Conservation (phyloP, 2,113 vertebrate genomes). For the Mormyrus lacerda region DNA sequence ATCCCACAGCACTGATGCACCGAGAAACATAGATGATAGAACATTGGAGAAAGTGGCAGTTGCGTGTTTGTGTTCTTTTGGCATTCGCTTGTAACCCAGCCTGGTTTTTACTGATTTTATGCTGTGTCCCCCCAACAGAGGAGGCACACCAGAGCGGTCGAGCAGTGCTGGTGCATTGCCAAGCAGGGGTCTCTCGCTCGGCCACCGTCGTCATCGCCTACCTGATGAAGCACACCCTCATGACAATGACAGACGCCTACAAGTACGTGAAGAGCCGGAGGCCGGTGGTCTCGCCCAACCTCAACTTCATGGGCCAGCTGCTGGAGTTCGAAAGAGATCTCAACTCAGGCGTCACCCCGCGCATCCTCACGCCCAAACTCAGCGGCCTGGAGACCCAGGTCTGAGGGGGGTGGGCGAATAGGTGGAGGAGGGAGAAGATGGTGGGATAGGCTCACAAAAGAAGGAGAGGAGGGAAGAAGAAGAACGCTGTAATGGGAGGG, state of each 20-base stretch:
- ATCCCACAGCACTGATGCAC: not conserved
- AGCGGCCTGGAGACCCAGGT: slow-evolving; percentile 69
- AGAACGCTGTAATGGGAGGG: not conserved
- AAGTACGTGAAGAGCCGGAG: slow-evolving; percentile 78
- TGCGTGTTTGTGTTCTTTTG: not conserved
- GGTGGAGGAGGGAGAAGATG: not conserved
- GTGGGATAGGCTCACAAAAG: not conserved
- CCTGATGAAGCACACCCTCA: slow-evolving; percentile 77
- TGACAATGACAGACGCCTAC: slow-evolving; percentile 81
- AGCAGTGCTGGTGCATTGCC: slow-evolving; percentile 75
- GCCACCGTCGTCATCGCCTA: slow-evolving; percentile 77
- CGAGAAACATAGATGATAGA: not conserved
- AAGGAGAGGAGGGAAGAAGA: not conserved
- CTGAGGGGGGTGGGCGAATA: slow-evolving; percentile 41
- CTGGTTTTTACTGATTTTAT: not conserved
- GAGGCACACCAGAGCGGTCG: slow-evolving; percentile 76
- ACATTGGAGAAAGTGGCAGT: not conserved
- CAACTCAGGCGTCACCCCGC: slow-evolving; percentile 69
- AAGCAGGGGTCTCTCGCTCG: slow-evolving; percentile 72
- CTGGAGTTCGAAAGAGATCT: slow-evolving; percentile 78
- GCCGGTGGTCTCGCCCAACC: slow-evolving; percentile 78
- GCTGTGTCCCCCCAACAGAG: slow-evolving; percentile 45
- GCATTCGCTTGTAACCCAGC: not conserved
- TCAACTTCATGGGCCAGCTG: slow-evolving; percentile 81
- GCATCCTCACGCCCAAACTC: slow-evolving; percentile 75